A percentile compares a stretch with the other conserved stretches of the same genome.
phyloP scores from a whole-genome alignment of 2,797 vertebrate genomes.

The Monodelphis domestica region DNA sequence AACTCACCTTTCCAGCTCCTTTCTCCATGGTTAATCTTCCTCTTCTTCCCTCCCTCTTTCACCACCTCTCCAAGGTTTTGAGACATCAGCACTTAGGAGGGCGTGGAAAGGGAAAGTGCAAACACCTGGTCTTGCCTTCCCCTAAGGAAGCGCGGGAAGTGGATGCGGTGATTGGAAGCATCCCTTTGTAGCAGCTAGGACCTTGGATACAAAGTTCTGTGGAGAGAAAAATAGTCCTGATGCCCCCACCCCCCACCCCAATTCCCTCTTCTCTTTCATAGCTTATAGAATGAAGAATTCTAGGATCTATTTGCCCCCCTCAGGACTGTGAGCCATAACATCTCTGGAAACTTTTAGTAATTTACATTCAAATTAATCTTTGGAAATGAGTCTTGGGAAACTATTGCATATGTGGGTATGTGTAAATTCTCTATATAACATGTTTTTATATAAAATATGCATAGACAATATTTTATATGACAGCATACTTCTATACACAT shows the following conservation, averaged over 20 bases:
- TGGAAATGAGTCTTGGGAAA: background rate
- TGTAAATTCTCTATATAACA: no score
- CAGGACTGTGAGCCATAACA: background rate
- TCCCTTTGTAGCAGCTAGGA: background rate
- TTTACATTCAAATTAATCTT: background rate
- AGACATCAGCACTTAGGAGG: background rate
- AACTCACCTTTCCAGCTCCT: conserved; percentile 24
- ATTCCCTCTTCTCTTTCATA: background rate
- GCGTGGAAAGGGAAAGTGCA: background rate
- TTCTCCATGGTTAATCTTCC: background rate
- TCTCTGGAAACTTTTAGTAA: background rate
- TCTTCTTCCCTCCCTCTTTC: no score
- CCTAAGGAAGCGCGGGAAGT: background rate
- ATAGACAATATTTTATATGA: no score
- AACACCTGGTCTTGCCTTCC: background rate
- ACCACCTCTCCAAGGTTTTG: background rate
- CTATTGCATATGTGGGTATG: background rate
- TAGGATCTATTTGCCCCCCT: background rate
- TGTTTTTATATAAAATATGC: no score
- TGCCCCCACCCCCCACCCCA: background rate
- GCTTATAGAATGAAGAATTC: background rate
- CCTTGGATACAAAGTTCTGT: background rate
- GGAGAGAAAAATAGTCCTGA: background rate
- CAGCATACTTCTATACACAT: no score
- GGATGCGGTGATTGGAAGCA: background rate